Base-by-base conservation (phyloP, 2,797 vertebrate species). In the Melanotaenia nigrans region DNA sequence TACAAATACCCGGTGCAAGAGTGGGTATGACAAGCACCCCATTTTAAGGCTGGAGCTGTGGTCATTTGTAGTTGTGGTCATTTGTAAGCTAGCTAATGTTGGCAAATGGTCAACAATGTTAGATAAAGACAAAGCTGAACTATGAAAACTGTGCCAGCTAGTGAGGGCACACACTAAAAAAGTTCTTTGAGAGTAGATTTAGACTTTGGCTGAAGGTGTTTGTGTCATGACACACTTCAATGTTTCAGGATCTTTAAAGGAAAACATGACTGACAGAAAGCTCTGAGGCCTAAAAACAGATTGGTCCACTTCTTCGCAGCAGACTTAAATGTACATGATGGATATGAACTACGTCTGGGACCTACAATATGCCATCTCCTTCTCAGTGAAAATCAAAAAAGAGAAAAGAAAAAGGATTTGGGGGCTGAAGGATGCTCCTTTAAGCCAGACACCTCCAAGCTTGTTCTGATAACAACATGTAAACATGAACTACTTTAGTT, bases 1-100 rank as follows among this genome's bases (percentile, higher is more conserved):
- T 98, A 99, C 94, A 99, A 97, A 94, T 96, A 97, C 90, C 97
- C 97, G 0, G 97, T 99, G 16, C 97, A 99, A 91, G 97, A 99
- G 86, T 99, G 98, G 98, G 98, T 99, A 94, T 99, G 97, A 99
- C 95, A 90, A 81, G 80, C 86, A 57, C 65, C 2, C 2, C 36
- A 14, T n/a, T 42, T 32, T 10, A 11, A 92, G 90, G 91, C 93
- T 90, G 91, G 76, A 65, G 18, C 18, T n/a, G 69, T 32, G 22
- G 59, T 58, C 24, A 3, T 64, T 45, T 45, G 42, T 20, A 45
- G 57, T 11, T 51, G 25, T 16, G 13, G 56, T 72, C 3, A 1
- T 61, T 54, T 61, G 61, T 74, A 61, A 33, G 74, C 64, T 56
- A 59, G 67, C 47, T 71, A 7, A 38, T 7, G 22, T 33, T 61